Evolutionary conservation across 2,113 vertebrate genomes (phyloP).

Genomic region (Pteruthius melanotis): DNA sequence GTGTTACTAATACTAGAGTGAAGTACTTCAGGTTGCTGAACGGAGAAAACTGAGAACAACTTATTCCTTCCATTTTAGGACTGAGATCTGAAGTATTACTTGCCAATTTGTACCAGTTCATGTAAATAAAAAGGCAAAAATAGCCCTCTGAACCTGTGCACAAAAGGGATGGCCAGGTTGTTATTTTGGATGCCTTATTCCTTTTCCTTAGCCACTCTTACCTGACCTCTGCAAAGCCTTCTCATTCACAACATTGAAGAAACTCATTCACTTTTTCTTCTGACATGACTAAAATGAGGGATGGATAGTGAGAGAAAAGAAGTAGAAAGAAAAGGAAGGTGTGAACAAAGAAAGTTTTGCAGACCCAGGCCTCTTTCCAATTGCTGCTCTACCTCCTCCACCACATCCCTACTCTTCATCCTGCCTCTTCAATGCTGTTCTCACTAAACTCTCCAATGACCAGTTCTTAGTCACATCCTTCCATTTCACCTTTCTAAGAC

Average conservation of each 20-base stretch:
- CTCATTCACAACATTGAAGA: background rate
- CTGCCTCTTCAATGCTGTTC: background rate
- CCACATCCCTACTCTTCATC: background rate
- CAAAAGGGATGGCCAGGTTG: background rate
- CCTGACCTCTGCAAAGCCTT: background rate
- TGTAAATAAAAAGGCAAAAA: background rate
- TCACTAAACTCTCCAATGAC: background rate
- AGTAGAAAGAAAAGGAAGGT: background rate
- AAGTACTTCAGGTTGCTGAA: background rate
- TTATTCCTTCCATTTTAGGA: background rate
- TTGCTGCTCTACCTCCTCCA: background rate
- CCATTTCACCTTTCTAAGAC: background rate
- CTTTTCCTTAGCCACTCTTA: background rate
- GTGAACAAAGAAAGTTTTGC: background rate
- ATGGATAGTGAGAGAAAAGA: background rate
- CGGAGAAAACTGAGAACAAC: background rate
- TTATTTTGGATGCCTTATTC: background rate
- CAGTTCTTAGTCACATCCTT: background rate
- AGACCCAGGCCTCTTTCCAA: background rate
- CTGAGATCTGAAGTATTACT: background rate
- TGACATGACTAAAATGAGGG: background rate
- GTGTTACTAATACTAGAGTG: background rate
- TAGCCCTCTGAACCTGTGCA: background rate
- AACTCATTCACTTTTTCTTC: background rate
- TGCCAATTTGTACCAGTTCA: background rate